These are phyloP conservation scores for Euwallacea similis DNA, from an alignment of 1,140 invertebrate genomes.

Conservation along the genomic window DNA sequence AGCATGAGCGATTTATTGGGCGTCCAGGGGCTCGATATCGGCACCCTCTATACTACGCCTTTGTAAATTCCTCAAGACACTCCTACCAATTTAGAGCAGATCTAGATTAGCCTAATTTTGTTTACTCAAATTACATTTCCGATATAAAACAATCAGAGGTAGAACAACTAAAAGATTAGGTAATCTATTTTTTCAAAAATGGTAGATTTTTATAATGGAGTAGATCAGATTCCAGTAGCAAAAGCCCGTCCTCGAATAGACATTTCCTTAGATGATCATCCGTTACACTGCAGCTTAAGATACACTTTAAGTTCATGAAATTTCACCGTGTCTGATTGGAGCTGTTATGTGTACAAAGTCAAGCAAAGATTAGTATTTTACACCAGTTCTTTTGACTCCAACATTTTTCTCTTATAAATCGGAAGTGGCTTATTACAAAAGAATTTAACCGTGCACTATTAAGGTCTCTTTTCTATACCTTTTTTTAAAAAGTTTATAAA, in stretches of 20 bases:
- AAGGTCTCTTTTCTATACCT: no score
- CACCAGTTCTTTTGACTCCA: no score
- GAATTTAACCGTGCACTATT: no score
- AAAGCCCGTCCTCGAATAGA: slow-evolving; percentile 7
- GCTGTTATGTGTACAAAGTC: slow-evolving; percentile 32
- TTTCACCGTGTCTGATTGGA: slow-evolving; percentile 41
- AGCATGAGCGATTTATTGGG: slow-evolving; percentile 70
- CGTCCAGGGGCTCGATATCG: slow-evolving; percentile 66
- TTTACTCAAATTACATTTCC: no score
- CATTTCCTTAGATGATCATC: not conserved
- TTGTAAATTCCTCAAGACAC: slow-evolving; percentile 4
- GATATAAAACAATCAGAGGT: no score
- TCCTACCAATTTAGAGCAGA: no score
- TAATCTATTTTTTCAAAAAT: slow-evolving; percentile 7
- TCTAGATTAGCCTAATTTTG: no score
- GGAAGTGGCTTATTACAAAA: no score
- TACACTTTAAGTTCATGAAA: slow-evolving; percentile 37
- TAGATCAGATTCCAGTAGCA: slow-evolving; percentile 15
- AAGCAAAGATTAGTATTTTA: slow-evolving; percentile 6
- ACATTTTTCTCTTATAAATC: no score
- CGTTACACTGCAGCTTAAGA: slow-evolving; percentile 24
- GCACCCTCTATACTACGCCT: slow-evolving; percentile 60
- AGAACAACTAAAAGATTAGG: not conserved
- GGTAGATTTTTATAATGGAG: not conserved
- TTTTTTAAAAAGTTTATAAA: no score